A percentile compares a stretch with the other conserved stretches of the same genome.
phyloP scores from a whole-genome alignment of 2,113 vertebrate species.

The Gallinago undulata region DNA sequence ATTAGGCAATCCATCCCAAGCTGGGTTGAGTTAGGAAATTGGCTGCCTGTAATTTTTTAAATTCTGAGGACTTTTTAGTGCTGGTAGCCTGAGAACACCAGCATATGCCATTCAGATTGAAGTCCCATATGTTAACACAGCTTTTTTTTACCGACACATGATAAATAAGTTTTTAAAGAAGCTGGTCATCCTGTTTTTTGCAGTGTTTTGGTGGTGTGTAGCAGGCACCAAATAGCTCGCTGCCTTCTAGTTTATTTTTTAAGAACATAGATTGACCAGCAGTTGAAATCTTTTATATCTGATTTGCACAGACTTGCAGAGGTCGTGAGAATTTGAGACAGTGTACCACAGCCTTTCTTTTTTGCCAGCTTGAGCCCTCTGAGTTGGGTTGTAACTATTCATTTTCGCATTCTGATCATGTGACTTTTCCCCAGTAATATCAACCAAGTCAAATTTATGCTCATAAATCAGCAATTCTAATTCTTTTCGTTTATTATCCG shows the following conservation, averaged over 20 bases:
- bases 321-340: background rate
- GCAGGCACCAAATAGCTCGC: slow-evolving; percentile 23
- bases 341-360: background rate
- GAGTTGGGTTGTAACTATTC: background rate
- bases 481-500: background rate
- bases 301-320: background rate
- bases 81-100: slow-evolving; percentile 64
- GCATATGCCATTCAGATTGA: slow-evolving; percentile 68
- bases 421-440: background rate
- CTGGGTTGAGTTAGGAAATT: slow-evolving; percentile 39
- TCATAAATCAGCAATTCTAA: slow-evolving; percentile 34
- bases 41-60: slow-evolving; percentile 43
- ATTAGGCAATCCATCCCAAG: slow-evolving; percentile 17
- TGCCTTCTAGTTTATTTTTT: background rate
- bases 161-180: slow-evolving; percentile 59
- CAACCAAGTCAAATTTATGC: background rate
- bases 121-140: slow-evolving; percentile 67
- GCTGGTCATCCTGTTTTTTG: slow-evolving; percentile 27
- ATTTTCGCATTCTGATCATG: background rate
- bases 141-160: slow-evolving; percentile 62
- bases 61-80: slow-evolving; percentile 53
- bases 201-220: background rate
- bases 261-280: background rate
- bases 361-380: background rate
- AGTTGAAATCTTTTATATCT: background rate